phyloP scores from a whole-genome alignment of 2,113 vertebrate species.

The Clarias macrocephalus region DNA sequence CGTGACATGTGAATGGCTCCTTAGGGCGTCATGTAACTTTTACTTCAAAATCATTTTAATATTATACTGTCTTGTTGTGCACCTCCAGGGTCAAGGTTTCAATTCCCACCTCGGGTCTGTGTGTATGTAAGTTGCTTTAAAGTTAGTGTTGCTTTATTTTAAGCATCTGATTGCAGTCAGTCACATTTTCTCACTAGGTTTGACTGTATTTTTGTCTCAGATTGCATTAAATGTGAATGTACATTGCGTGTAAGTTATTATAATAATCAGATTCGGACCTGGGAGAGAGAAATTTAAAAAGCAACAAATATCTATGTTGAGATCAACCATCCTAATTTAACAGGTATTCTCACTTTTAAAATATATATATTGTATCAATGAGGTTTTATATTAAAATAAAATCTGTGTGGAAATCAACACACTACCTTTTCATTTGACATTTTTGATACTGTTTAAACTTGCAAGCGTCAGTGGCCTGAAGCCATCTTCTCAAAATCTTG shows the following conservation, averaged over 20 bases:
- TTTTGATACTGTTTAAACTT: neutral
- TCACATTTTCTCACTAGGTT: too few species aligned
- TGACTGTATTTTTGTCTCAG: too few species aligned
- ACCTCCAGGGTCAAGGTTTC: too few species aligned
- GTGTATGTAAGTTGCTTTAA: too few species aligned
- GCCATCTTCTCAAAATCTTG: neutral
- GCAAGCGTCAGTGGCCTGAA: neutral
- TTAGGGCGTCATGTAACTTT: too few species aligned
- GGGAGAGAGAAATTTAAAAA: conserved; percentile 71
- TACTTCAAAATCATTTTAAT: too few species aligned
- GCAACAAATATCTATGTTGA: conserved; percentile 80
- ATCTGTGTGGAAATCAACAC: neutral
- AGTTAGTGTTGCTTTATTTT: too few species aligned
- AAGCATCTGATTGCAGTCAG: too few species aligned
- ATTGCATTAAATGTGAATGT: neutral
- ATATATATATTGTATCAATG: neutral
- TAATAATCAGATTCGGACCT: conserved; percentile 81
- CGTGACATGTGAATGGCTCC: too few species aligned
- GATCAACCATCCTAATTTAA: conserved; percentile 63
- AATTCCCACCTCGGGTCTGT: too few species aligned
- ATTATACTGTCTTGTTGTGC: too few species aligned
- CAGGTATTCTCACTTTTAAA: conserved; percentile 63
- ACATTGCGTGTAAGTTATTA: conserved; percentile 5
- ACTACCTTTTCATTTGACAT: neutral
- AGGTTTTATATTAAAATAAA: neutral